Conservation (phyloP, 1,140 invertebrate species). For the Ptiloglossa arizonensis region DNA sequence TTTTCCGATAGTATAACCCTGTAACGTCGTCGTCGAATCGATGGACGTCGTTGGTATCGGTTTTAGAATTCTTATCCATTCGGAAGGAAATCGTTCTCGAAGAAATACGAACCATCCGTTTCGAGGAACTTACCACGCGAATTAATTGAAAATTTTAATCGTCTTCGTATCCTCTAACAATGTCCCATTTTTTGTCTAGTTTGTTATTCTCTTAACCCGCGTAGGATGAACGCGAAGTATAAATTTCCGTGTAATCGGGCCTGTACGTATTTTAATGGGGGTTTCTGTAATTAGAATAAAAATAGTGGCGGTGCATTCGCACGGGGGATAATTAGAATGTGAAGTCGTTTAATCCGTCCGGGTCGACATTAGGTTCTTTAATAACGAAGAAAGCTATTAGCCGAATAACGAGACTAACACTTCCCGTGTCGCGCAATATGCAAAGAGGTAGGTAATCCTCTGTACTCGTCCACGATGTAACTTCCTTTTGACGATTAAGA, state of each 20-base stretch:
- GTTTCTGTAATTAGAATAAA: slow-evolving; percentile 32
- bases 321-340: slow-evolving; percentile 10
- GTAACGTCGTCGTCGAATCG: too few species aligned
- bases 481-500: not conserved
- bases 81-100: not conserved
- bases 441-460: not conserved
- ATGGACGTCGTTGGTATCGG: too few species aligned
- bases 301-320: not conserved
- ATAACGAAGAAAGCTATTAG: not conserved
- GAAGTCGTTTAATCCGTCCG: not conserved
- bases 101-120: not conserved
- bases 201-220: not conserved
- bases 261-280: not conserved
- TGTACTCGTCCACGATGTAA: not conserved
- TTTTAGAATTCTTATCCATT: too few species aligned
- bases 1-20: too few species aligned
- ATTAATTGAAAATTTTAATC: not conserved
- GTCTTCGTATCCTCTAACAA: not conserved
- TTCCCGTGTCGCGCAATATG: too few species aligned
- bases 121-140: not conserved
- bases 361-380: not conserved
- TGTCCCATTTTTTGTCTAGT: not conserved
- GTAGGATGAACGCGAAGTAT: not conserved
- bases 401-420: not conserved
- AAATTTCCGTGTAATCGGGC: slow-evolving; percentile 9